Evolutionary conservation across 2,797 vertebrate species (phyloP).

Genomic region (Chelmon rostratus): DNA sequence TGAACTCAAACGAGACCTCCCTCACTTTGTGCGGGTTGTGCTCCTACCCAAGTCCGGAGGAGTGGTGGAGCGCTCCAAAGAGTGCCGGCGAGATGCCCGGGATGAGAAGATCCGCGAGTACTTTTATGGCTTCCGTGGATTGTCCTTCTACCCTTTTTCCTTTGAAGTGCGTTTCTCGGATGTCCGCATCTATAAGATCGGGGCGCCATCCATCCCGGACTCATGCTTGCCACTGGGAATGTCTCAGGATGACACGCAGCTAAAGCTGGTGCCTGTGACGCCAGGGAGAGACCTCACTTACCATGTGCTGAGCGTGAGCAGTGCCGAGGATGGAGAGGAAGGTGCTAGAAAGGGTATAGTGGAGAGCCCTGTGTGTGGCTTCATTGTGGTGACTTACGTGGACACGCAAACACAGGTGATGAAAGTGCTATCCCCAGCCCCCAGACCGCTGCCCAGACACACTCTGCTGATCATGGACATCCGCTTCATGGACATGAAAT

Average conservation of each 20-base stretch:
- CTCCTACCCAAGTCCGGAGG: slow-evolving; percentile 96
- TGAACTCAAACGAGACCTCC: slow-evolving; percentile 95
- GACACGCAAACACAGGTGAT: slow-evolving; percentile 95
- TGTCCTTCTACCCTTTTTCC: slow-evolving; percentile 95
- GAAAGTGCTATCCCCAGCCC: slow-evolving; percentile 95
- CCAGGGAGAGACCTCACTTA: slow-evolving; percentile 97
- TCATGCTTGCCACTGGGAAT: slow-evolving; percentile 97
- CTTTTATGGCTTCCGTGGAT: slow-evolving; percentile 96
- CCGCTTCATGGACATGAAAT: slow-evolving; percentile 98
- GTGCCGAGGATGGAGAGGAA: slow-evolving; percentile 85
- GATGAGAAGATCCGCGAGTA: slow-evolving; percentile 97
- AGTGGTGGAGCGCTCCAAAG: slow-evolving; percentile 95
- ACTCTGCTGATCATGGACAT: slow-evolving; percentile 99
- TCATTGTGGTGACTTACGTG: slow-evolving; percentile 96
- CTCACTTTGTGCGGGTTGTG: slow-evolving; percentile 96
- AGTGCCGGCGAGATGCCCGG: slow-evolving; percentile 93
- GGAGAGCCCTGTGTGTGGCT: slow-evolving; percentile 91
- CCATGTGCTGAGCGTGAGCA: slow-evolving; percentile 95
- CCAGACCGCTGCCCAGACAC: slow-evolving; percentile 94
- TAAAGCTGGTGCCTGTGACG: slow-evolving; percentile 96
- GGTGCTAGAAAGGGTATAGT: slow-evolving; percentile 81
- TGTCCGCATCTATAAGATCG: slow-evolving; percentile 98
- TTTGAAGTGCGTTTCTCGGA: slow-evolving; percentile 97
- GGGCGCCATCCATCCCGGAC: slow-evolving; percentile 96
- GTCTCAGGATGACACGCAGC: slow-evolving; percentile 98